Conservation (phyloP, 2,797 vertebrate species). For the Fringilla coelebs region DNA sequence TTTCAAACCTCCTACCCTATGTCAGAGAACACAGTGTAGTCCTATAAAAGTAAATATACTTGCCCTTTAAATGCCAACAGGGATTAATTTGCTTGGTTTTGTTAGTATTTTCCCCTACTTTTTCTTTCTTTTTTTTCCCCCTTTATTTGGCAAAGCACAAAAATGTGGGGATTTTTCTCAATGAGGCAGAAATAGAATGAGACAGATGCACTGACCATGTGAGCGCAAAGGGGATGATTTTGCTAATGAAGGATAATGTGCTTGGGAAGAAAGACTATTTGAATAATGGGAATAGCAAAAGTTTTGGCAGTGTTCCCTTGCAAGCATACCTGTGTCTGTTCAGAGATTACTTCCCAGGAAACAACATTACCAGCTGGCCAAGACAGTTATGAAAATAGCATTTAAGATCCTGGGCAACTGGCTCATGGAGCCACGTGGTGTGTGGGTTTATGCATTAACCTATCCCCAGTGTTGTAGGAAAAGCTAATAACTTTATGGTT, state of each 20-base stretch:
- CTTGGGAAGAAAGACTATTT: neutral
- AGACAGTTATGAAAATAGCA: neutral
- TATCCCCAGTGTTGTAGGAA: neutral
- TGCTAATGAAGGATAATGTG: conserved; percentile 1
- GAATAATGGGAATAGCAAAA: neutral
- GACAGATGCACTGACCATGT: neutral
- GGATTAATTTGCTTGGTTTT: neutral
- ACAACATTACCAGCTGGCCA: neutral
- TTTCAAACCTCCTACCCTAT: neutral
- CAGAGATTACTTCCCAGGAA: neutral
- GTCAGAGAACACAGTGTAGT: neutral
- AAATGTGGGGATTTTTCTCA: neutral
- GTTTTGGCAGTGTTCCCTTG: conserved; percentile 6
- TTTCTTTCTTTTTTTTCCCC: neutral
- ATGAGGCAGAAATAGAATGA: neutral
- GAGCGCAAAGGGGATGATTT: neutral
- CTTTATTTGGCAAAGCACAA: neutral
- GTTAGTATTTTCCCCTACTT: neutral
- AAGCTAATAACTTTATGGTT: neutral
- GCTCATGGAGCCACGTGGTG: neutral
- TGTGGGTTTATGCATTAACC: neutral
- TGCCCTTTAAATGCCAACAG: neutral
- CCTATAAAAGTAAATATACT: neutral
- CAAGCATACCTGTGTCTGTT: neutral
- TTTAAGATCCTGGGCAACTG: neutral